Evolutionary conservation across 37 sponge, comb jelly and placozoan species (phyloP).

Genomic region (Petrosia ficiformis): DNA sequence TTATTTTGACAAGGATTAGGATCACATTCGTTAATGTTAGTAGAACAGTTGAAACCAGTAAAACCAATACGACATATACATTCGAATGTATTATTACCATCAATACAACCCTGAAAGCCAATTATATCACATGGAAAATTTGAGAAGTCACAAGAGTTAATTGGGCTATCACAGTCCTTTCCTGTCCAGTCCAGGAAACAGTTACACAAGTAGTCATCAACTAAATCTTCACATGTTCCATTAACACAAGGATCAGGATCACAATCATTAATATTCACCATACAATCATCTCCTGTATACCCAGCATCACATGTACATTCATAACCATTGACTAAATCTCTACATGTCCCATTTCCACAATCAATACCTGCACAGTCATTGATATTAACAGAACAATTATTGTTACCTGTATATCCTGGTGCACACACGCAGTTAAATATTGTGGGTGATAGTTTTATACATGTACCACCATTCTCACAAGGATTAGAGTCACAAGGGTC

Average conservation of each 20-base stretch:
- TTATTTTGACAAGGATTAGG: conserved; percentile 12
- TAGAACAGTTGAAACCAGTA: conserved; percentile 22
- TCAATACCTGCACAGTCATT: conserved; percentile 26
- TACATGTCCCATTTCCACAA: conserved; percentile 21
- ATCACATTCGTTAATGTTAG: conserved; percentile 22
- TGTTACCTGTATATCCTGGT: conserved; percentile 16
- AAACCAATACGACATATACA: conserved; percentile 20
- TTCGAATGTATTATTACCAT: conserved; percentile 16
- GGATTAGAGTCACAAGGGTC: conserved; percentile 28
- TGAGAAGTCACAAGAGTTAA: conserved; percentile 3
- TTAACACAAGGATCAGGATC: conserved; percentile 25
- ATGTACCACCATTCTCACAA: conserved; percentile 29
- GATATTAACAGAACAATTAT: conserved; percentile 26
- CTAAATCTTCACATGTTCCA: not conserved
- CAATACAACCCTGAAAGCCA: conserved; percentile 8
- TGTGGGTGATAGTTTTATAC: not conserved
- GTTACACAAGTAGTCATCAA: not conserved
- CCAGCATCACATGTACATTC: conserved; percentile 32
- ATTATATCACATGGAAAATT: conserved; percentile 31
- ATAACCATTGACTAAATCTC: conserved; percentile 1
- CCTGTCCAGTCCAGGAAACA: not conserved
- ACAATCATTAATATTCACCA: conserved; percentile 42
- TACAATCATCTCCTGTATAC: conserved; percentile 37
- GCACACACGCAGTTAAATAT: conserved; percentile 16
- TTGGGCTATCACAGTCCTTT: not conserved